These are phyloP conservation scores for Corvus moneduloides DNA, from an alignment of 2,113 vertebrate species.

Conservation along the genomic window DNA sequence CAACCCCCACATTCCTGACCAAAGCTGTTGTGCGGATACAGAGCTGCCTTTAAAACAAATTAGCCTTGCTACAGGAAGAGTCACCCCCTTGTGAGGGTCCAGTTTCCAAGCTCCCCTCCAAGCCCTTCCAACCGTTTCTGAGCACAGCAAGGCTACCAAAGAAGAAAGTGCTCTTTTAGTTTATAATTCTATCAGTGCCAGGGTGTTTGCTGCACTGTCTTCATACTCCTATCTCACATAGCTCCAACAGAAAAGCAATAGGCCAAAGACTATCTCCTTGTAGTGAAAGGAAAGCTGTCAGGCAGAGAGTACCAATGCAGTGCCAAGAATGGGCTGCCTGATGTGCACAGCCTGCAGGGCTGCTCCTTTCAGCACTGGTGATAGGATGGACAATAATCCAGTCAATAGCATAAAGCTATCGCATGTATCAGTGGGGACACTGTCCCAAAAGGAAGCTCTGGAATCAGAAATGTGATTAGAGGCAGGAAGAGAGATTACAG, in stretches of 20 bases:
- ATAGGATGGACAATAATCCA: neutral
- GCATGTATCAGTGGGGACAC: neutral
- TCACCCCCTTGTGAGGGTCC: fast-evolving
- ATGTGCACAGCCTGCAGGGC: neutral
- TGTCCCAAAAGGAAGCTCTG: constrained; percentile 3
- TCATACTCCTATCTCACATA: fast-evolving
- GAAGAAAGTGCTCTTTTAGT: neutral
- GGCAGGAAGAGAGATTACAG: constrained; percentile 32
- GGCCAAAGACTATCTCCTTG: neutral
- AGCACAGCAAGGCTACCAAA: neutral
- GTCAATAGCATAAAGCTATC: neutral
- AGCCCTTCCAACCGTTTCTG: neutral
- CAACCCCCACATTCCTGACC: neutral
- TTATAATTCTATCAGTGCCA: neutral
- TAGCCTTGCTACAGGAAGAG: neutral
- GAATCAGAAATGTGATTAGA: constrained; percentile 23
- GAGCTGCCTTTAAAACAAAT: neutral
- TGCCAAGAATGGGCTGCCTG: neutral
- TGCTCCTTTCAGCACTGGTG: constrained; percentile 5
- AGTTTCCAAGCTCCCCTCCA: neutral
- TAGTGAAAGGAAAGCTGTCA: neutral
- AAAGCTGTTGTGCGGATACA: neutral
- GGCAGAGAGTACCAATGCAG: neutral
- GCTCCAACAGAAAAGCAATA: neutral
- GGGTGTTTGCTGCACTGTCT: neutral